These are phyloP conservation scores for Petrolisthes manimaculis DNA, from an alignment of 2,888 invertebrate genomes.

Conservation along the genomic window DNA sequence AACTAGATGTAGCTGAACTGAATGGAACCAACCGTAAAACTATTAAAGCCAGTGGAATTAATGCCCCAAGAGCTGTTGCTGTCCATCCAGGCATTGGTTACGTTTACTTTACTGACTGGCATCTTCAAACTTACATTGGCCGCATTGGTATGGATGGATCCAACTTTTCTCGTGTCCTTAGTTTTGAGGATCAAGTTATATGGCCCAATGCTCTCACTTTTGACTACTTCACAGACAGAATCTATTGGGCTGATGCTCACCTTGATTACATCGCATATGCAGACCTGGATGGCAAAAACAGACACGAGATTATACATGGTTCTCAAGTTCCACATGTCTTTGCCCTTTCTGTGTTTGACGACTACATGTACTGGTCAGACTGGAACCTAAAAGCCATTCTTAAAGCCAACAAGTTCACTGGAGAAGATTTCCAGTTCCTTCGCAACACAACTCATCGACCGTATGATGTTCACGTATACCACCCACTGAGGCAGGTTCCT, in stretches of 20 bases:
- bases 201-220: too few species aligned
- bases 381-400: constrained; percentile 96
- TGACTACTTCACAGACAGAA: too few species aligned
- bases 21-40: too few species aligned
- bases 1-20: too few species aligned
- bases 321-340: constrained; percentile 92
- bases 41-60: too few species aligned
- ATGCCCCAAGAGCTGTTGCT: constrained; percentile 93
- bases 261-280: constrained; percentile 97
- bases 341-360: constrained; percentile 93
- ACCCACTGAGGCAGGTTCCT: too few species aligned
- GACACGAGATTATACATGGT: constrained; percentile 85
- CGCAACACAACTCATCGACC: too few species aligned
- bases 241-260: too few species aligned
- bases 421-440: constrained; percentile 78
- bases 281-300: constrained; percentile 90
- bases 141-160: constrained; percentile 97
- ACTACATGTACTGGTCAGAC: constrained; percentile 94
- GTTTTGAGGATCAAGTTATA: too few species aligned
- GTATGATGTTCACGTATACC: too few species aligned
- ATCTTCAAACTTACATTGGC: constrained; percentile 93
- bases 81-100: constrained; percentile 95
- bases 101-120: constrained; percentile 96
- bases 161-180: too few species aligned
- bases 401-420: constrained; percentile 90